These are phyloP conservation scores for Disparrhopalites patrizii DNA, from an alignment of 2,888 invertebrate species.

Conservation along the genomic window DNA sequence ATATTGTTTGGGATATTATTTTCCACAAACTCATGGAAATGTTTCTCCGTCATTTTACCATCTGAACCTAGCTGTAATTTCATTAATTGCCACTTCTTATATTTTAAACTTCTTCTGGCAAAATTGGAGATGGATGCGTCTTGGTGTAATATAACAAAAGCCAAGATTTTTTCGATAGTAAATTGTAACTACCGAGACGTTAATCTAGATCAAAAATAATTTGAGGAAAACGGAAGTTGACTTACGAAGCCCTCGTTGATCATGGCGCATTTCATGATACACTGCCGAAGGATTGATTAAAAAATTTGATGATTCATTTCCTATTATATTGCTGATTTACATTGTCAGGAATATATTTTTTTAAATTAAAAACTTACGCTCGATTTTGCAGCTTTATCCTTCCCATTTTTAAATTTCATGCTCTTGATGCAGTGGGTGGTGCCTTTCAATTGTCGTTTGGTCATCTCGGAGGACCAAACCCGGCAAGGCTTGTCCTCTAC, in stretches of 20 bases:
- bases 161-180: neutral
- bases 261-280: conserved; percentile 23
- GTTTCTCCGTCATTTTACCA: neutral
- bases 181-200: no score
- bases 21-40: conserved; percentile 11
- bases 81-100: no score
- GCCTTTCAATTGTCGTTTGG: conserved; percentile 13
- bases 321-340: neutral
- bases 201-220: no score
- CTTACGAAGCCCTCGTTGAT: conserved; percentile 16
- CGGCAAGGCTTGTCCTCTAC: no score
- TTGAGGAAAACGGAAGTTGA: neutral
- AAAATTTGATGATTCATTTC: neutral
- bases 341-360: neutral
- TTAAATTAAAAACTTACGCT: conserved; percentile 10
- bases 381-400: conserved; percentile 21
- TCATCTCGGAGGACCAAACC: conserved; percentile 1
- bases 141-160: no score
- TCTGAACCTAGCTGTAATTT: conserved; percentile 11
- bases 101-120: no score
- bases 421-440: conserved; percentile 22
- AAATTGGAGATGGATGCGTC: no score
- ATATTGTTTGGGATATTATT: neutral
- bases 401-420: conserved; percentile 19
- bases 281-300: conserved; percentile 14